phyloP scores from a whole-genome alignment of 1,140 invertebrate genomes.

The Paraescarpia echinospica region DNA sequence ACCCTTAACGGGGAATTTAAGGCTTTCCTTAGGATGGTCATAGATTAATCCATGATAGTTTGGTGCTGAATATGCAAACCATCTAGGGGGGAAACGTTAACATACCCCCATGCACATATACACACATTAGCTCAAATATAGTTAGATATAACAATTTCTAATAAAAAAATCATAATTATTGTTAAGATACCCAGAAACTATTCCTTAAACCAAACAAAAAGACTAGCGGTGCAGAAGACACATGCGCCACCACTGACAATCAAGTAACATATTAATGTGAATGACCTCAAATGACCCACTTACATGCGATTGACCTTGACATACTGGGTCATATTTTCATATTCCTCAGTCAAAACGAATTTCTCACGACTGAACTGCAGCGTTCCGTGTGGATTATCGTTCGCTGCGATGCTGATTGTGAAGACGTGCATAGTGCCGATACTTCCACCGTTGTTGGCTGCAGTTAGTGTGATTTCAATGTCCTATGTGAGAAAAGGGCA shows the following conservation, averaged over 20 bases:
- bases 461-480: conserved; percentile 40
- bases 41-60: no score
- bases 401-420: conserved; percentile 45
- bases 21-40: no score
- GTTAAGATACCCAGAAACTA: no score
- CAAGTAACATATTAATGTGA: not conserved
- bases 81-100: no score
- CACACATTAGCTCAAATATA: no score
- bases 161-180: no score
- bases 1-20: no score
- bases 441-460: conserved; percentile 39
- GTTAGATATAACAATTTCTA: no score
- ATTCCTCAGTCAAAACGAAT: conserved; percentile 38
- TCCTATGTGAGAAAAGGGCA: conserved; percentile 35
- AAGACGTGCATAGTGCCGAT: conserved; percentile 39
- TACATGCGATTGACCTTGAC: conserved; percentile 42
- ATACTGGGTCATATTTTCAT: conserved; percentile 35
- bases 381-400: conserved; percentile 54
- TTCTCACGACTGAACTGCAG: conserved; percentile 38
- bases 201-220: not conserved
- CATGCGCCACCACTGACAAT: not conserved
- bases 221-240: not conserved
- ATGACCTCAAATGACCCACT: conserved; percentile 18
- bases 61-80: no score
- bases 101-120: no score